Evolutionary conservation across 1,140 invertebrate species (phyloP).

Genomic region (Diploscapter pachys): DNA sequence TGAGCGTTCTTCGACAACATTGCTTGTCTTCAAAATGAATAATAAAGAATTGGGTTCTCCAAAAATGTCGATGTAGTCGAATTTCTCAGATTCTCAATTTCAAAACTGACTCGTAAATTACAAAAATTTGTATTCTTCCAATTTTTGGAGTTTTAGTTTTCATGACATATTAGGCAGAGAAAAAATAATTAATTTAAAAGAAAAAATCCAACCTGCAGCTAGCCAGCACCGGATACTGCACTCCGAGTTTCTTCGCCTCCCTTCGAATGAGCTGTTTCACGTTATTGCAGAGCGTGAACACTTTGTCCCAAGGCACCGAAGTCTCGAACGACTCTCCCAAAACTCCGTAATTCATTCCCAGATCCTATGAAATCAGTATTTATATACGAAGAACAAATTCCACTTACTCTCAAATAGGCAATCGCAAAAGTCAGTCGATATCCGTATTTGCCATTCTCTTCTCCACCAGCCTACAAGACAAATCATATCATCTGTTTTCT

Average conservation of each 20-base stretch:
- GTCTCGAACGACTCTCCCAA: constrained; percentile 97
- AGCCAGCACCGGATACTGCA: constrained; percentile 61
- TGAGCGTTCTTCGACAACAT: too few species aligned
- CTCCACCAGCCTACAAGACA: constrained; percentile 70
- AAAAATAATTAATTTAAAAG: neutral
- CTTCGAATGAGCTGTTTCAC: constrained; percentile 76
- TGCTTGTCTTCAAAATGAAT: too few species aligned
- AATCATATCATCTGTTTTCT: neutral
- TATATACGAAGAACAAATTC: neutral
- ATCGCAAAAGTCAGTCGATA: constrained; percentile 97
- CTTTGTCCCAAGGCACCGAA: constrained; percentile 86
- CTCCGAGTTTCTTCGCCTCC: constrained; percentile 70
- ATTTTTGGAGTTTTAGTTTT: too few species aligned
- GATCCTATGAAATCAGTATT: constrained; percentile 68
- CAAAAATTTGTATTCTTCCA: too few species aligned
- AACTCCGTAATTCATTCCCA: constrained; percentile 81
- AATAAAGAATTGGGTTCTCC: too few species aligned
- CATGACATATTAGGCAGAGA: neutral
- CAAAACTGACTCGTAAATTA: too few species aligned
- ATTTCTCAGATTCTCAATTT: too few species aligned
- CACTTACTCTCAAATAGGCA: constrained; percentile 79
- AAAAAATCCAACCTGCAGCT: constrained; percentile 59
- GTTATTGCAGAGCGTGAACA: constrained; percentile 65
- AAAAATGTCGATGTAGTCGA: too few species aligned
- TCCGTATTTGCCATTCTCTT: constrained; percentile 86